Base-by-base conservation (phyloP, 2,113 vertebrate species). In the Lepus timidus region DNA sequence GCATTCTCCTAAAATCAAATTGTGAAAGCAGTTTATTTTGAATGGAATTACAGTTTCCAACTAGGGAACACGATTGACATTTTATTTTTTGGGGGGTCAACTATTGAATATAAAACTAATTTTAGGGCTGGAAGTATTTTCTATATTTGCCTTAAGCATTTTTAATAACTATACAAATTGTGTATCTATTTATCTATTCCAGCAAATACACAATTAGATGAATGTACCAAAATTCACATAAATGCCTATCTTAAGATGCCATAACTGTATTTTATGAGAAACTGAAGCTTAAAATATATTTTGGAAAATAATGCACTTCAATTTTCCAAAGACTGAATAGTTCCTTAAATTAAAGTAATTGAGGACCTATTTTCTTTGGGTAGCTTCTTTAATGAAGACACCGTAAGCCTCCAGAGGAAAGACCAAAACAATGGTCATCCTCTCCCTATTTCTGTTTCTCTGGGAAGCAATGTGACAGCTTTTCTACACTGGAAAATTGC, bases 1-100 rank as follows among this genome's bases (percentile, higher is more conserved):
- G 25, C 83, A 95, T 73, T 95, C 85, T 92, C 91, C 90, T 96
- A 88, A 97, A 98, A 98, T 97, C 95, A 96, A 96, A 98, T 97
- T 98, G 75, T 83, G 96, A 94, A 97, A 89, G 90, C 86, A 95
- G 95, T 98, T 97, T 97, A 85, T 97, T 98, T 97, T 96, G 90
- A 97, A 91, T 96, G 93, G 82, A 92, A 97, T 95, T 96, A 91
- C 67, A 92, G 94, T 97, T 92, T 95, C 67, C 44, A 91, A 78
- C 89, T 96, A 67, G 90, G 94, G 97, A 97, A 90, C 62, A 96
- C 88, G 82, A 97, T 81, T 97, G 97, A 94, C 93, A 93, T 96
- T 97, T 98, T 95, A 91, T 44, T 93, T 94, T 96, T 93, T 96
- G 55, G 55, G 55, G 13, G 95, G 81, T 88, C 96, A 97, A 81